phyloP scores from a whole-genome alignment of 1,140 invertebrate genomes.

The Lasioglossum albipes region DNA sequence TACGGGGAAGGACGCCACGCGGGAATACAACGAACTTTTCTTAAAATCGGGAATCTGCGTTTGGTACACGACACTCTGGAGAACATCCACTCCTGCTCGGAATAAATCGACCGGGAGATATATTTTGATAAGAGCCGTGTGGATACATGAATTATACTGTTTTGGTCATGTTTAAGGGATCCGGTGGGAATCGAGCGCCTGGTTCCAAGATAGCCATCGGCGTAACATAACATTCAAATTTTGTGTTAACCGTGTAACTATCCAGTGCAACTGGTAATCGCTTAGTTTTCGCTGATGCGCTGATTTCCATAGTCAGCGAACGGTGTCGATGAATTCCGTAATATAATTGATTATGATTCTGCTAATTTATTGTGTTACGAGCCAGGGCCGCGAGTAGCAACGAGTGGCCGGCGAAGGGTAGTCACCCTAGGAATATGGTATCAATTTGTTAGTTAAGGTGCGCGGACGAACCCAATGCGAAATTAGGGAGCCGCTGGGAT shows the following conservation, averaged over 20 bases:
- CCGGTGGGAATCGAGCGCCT: background rate
- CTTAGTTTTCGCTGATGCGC: background rate
- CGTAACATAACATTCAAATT: background rate
- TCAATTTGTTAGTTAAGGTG: no score
- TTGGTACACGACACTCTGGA: constrained; percentile 50
- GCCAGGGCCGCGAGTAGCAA: no score
- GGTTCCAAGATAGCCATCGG: background rate
- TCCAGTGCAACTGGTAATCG: background rate
- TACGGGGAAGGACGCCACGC: constrained; percentile 30
- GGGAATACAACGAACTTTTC: constrained; percentile 46
- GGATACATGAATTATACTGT: constrained; percentile 48
- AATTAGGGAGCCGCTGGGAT: no score
- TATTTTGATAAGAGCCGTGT: constrained; percentile 33
- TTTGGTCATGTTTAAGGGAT: background rate
- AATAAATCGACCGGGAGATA: constrained; percentile 51
- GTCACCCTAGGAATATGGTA: no score
- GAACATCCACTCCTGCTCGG: constrained; percentile 22
- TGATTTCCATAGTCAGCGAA: background rate
- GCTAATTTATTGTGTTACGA: background rate
- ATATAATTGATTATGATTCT: background rate
- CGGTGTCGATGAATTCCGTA: background rate
- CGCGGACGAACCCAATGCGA: no score
- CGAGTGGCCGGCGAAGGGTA: no score
- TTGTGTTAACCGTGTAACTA: background rate
- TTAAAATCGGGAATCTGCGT: constrained; percentile 47